Evolutionary conservation across 2,888 invertebrate species (phyloP), one percentile per base, ranked within the genome.

Genomic region (Cetonia aurata): DNA sequence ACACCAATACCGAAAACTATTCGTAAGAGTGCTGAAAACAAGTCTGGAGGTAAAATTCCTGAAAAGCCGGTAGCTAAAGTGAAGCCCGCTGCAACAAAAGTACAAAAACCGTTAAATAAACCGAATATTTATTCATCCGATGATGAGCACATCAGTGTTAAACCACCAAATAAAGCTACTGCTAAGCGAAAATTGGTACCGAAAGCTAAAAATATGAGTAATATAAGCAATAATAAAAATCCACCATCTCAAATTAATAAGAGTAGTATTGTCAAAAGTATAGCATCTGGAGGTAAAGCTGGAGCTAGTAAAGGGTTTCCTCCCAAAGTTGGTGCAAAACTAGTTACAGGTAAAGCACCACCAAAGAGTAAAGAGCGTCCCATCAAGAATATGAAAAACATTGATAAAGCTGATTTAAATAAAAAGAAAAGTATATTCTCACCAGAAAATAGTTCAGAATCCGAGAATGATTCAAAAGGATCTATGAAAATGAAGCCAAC

Each of bases 401-500:
- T 53, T 25, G 67, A 71, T 62, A 80, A 79, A 67, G 71, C 71
- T 9, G 82, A 82, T 74, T 73, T 77, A 46, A 83, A 79, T 52
- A 92, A 92, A 79, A 92, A 91, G 81, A 93, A 92, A 80, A 93
- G 93, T 79, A 94, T 94, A 79, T 94, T 94, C 79, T 94, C 94
- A 67, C 93, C 94, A 0, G 93, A 93, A 76, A 93, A 93, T 75
- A 89, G 90, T 74, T 90, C 90, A n/a, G 90, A 90, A 77, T 90
- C 90, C 74, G 87, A 88, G 71, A 79, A 83, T 50, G 82, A 84
- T 10, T 80, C 84, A 1, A 88, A 87, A 79, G 82, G 78, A 42
- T 79, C 83, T 4, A 81, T 84, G 72, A 86, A 87, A 75, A 79
- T 81, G 44, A 83, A 77, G 79, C 75, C 82, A 17, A 76, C 81